Evolutionary conservation across 1,140 invertebrate species (phyloP), one percentile per base, ranked within the genome.

Genomic region (Agraylea sexmaculata): DNA sequence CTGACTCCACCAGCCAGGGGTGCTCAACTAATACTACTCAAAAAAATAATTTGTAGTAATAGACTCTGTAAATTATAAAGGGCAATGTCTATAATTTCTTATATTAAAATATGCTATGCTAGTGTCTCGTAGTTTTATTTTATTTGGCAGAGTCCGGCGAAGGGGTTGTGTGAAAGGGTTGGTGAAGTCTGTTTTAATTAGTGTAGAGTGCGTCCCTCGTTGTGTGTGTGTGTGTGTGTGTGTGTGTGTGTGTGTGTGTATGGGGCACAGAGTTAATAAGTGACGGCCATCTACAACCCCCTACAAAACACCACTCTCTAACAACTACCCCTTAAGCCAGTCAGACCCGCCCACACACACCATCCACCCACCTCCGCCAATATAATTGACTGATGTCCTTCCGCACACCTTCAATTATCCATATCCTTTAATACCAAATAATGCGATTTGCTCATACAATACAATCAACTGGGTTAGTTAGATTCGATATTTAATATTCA

Each of bases 251-350:
- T n/a, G n/a, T n/a, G n/a, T n/a, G n/a, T n/a, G n/a, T n/a, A n/a
- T n/a, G n/a, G n/a, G n/a, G n/a, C n/a, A n/a, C n/a, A n/a, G 46
- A 48, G 46, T 45, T 48, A 48, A 48, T 48, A 48, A 48, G 37
- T 41, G 19, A 35, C 10, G 31, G 37, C 36, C 32, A 33, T 23
- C 38, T 33, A 37, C 38, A 22, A 36, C 32, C 42, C 43, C 46
- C 34, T 41, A n/a, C n/a, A n/a, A n/a, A n/a, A n/a, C n/a, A n/a
- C n/a, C n/a, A n/a, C n/a, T n/a, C n/a, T n/a, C n/a, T n/a, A n/a
- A n/a, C n/a, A n/a, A n/a, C n/a, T n/a, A n/a, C n/a, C n/a, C n/a
- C n/a, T n/a, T n/a, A n/a, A n/a, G n/a, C n/a, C n/a, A n/a, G n/a
- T n/a, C n/a, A n/a, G n/a, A n/a, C n/a, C n/a, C n/a, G n/a, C n/a